Conservation (phyloP, 2,113 vertebrate genomes). For the Lampris megalopsis region DNA sequence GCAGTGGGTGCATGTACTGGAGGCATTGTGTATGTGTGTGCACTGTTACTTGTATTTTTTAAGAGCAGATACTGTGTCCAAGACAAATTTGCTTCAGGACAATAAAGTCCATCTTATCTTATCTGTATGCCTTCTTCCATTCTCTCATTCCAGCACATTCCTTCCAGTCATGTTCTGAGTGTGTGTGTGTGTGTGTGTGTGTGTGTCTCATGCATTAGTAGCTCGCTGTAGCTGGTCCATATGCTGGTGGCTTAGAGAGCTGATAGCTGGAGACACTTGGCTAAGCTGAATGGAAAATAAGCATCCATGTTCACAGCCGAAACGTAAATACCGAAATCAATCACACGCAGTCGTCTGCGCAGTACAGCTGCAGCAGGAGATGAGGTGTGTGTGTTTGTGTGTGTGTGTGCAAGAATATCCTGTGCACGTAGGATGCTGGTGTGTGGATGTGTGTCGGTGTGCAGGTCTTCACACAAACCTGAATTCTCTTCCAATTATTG, state of each 20-base stretch:
- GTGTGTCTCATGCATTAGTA: slow-evolving; percentile 82
- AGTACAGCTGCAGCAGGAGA: slow-evolving; percentile 70
- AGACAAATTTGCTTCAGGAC: too few relatives aligned
- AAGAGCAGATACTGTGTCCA: too few relatives aligned
- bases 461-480: background rate
- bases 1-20: too few relatives aligned
- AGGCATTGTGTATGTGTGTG: too few relatives aligned
- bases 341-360: slow-evolving; percentile 70
- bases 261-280: slow-evolving; percentile 81
- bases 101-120: too few relatives aligned
- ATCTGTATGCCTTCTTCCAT: background rate
- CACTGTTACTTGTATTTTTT: too few relatives aligned
- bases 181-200: slow-evolving; percentile 39
- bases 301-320: slow-evolving; percentile 72
- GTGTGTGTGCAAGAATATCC: slow-evolving; percentile 34
- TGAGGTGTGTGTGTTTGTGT: slow-evolving; percentile 69
- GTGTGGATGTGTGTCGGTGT: slow-evolving; percentile 34
- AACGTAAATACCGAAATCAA: slow-evolving; percentile 73
- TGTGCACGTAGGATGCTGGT: slow-evolving; percentile 17
- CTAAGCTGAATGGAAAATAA: slow-evolving; percentile 85
- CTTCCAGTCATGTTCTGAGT: background rate
- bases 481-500: too few relatives aligned
- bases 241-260: slow-evolving; percentile 77
- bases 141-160: slow-evolving; percentile 2
- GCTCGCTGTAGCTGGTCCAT: slow-evolving; percentile 87